Base-by-base conservation (phyloP, 2,888 invertebrate genomes). In the Nomada goodeniana region DNA sequence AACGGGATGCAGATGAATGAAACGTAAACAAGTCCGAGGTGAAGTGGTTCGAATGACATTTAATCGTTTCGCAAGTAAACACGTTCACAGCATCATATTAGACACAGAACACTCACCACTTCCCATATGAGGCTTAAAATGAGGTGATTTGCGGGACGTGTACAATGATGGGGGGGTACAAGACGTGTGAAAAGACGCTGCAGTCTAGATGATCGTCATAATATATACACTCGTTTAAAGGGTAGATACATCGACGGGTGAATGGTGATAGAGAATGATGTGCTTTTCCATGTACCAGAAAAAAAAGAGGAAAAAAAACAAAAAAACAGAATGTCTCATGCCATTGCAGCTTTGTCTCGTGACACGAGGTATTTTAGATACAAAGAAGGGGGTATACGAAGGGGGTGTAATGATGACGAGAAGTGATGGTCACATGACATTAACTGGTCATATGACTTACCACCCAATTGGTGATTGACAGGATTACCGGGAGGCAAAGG, bases 381-480 rank as follows among this genome's bases (percentile, higher is more conserved):
- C 73, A 73, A 59, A 75, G 70, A 74, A 59, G 57, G 64, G 64
- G 60, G 53, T 67, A 63, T 59, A 68, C 50, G 76, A 50, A 53
- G 13, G 61, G 70, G 71, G 76, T 84, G 86, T 84, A 82, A 89
- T 90, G 90, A 91, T 90, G 90, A 91, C 89, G 91, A 47, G 47
- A 89, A 90, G 90, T 91, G 92, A 92, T 92, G 92, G 93, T 93
- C 93, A 94, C 92, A 93, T 93, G 93, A 93, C 93, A 93, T 93
- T 91, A 92, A 92, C 88, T 91, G 91, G 93, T 94, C 93, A 93
- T 89, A 93, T 94, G 94, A 93, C 94, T 94, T 94, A 94, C 94
- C 94, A 93, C 94, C 94, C 90, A 94, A 92, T 91, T 94, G 94
- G 93, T 94, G 94, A 94, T 91, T 93, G 91, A 92, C 92, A 89